Evolutionary conservation across 2,797 vertebrate species (phyloP), one percentile per base, ranked within the genome.

Genomic region (Rhinella marina): DNA sequence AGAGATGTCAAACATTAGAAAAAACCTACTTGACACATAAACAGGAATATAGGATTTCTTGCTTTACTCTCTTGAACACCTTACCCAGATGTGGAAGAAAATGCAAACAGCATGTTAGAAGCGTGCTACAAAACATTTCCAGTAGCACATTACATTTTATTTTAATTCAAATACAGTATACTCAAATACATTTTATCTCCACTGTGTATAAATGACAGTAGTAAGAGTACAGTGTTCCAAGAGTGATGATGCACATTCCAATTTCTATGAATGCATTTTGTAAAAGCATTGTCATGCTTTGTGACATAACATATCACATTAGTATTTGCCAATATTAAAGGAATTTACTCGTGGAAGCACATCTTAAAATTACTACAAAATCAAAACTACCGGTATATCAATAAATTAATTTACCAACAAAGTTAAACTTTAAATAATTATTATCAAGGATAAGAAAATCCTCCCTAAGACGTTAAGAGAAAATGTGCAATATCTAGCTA

Each of bases 61-160:
- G 14, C 23, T 25, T 59, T 82, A 82, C 70, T 78, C 50, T 54
- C 29, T 62, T 29, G 25, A 89, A 89, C 88, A 89, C 84, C 73
- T 86, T 59, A 78, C 79, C 84, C 88, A 89, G 88, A 89, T 89
- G 84, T 86, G 54, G 25, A 73, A 17, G 52, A 82, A 86, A 82
- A 86, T 86, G 88, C 84, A 83, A 79, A 83, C 80, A 62, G 25
- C 62, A 83, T 86, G 73, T 86, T 86, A 83, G 73, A 83, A 54
- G 77, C 32, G 25, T 86, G 84, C 66, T 75, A 82, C 29, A 89
- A 86, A 78, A 76, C 84, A 79, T 79, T 89, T 89, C 88, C 84
- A 84, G 25, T 73, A 89, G 83, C 52, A 82, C 54, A 73, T 82
- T 27, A 77, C 52, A 70, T 16, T 13, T 84, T 78, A 62, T 88